Percentiles rank a stretch among this genome's conserved stretches.
phyloP scores from a whole-genome alignment of 2,797 vertebrate species.

The Spheniscus humboldti region DNA sequence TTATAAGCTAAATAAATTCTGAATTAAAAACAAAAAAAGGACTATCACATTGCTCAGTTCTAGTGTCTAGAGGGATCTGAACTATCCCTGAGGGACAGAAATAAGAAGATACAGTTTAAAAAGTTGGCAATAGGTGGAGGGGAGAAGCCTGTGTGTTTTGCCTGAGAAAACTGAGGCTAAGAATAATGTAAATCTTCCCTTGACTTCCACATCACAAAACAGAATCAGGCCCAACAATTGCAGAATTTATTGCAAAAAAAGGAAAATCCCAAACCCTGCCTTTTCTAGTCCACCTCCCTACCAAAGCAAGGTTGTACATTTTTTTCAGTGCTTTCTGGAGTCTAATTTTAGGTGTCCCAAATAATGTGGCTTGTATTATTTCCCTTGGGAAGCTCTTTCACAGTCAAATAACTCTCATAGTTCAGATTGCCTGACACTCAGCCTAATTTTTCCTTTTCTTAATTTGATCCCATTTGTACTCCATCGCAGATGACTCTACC shows the following conservation, averaged over 20 bases:
- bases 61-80: not conserved
- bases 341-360: constrained; percentile 62
- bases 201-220: not conserved
- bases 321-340: constrained; percentile 9
- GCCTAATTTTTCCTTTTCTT: constrained; percentile 38
- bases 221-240: not conserved
- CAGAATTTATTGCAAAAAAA: not conserved
- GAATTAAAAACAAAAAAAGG: not conserved
- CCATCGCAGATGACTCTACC: not conserved
- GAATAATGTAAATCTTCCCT: not conserved
- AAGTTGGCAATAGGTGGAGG: not conserved
- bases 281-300: constrained; percentile 27
- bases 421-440: constrained; percentile 16
- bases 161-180: not conserved
- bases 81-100: not conserved
- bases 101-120: not conserved
- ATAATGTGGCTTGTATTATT: constrained; percentile 43
- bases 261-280: not conserved
- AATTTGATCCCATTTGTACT: not conserved
- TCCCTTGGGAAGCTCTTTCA: constrained; percentile 20
- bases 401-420: not conserved
- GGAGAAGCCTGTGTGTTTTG: not conserved
- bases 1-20: not conserved
- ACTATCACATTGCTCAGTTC: not conserved
- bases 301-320: not conserved